phyloP scores from a whole-genome alignment of 1,140 invertebrate species.

The Nasonia longicornis region DNA sequence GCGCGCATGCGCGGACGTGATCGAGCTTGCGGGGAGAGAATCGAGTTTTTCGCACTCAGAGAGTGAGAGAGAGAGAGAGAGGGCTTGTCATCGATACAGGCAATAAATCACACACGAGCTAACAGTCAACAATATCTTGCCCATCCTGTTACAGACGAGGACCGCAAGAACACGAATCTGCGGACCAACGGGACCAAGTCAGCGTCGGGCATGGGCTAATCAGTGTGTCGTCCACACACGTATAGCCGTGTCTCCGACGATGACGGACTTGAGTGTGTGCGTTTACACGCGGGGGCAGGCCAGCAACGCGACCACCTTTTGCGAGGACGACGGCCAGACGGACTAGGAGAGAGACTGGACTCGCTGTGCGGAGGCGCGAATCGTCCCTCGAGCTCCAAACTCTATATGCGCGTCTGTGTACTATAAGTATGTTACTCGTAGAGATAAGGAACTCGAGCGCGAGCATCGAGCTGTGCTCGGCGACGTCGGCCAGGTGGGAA shows the following conservation, averaged over 20 bases:
- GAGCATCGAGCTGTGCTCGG: no score
- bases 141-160: slow-evolving; percentile 64
- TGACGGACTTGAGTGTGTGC: background rate
- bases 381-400: background rate
- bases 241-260: background rate
- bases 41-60: background rate
- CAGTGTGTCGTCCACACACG: background rate
- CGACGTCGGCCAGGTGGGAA: no score
- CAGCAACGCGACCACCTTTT: slow-evolving; percentile 28
- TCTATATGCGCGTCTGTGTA: background rate
- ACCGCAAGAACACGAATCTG: slow-evolving; percentile 68
- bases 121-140: background rate
- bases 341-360: slow-evolving; percentile 32
- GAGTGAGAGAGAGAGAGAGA: background rate
- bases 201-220: slow-evolving; percentile 64
- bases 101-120: no score
- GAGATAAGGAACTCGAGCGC: no score
- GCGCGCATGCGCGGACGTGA: background rate
- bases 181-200: slow-evolving; percentile 70
- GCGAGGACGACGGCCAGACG: slow-evolving; percentile 12
- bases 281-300: background rate
- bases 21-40: background rate
- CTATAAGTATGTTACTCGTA: background rate
- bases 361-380: background rate
- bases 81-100: no score